Base-by-base conservation (phyloP, 2,797 vertebrate species). In the Jordanella pulchra region DNA sequence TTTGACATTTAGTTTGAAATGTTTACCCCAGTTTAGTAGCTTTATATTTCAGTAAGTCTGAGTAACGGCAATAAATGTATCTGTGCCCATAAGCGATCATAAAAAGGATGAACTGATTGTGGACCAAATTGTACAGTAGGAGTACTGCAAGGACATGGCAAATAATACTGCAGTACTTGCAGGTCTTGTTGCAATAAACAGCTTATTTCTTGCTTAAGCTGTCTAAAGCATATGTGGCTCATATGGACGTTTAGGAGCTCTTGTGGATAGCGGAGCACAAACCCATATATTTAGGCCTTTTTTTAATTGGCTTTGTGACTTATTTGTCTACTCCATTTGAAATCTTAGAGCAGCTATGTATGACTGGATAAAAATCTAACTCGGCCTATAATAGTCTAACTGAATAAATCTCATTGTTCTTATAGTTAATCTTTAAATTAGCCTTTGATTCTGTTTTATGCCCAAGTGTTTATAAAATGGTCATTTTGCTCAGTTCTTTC, bases 401-500 rank as follows among this genome's bases (percentile, higher is more conserved):
- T 21, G 27, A 32, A 28, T 27, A 12, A 27, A n/a, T 79, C n/a
- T 39, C 13, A 27, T 82, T 61, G 48, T 79, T 55, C 47, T 27
- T 53, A 48, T 17, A 39, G 63, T 23, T 58, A 25, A 35, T 23
- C 51, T 55, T 73, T 64, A 44, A 66, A 53, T 7, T 23, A 67
- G 69, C 64, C 39, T 79, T 80, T 76, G 30, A 72, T 78, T 71
- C 48, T 11, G 15, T 65, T 45, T 27, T 72, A 77, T 44, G 54
- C 21, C 7, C 23, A 2, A 15, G 48, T 65, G 76, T 70, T 84
- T 83, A 64, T 79, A 61, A 61, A 67, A 28, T 1, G 23, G 64
- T 72, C 66, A 60, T 75, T 51, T 28, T 64, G 28, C 53, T 71
- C 68, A 64, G 23, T 63, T 35, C 18, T 30, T 53, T 47, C 47